These are phyloP conservation scores for Chaetophractus vellerosus DNA, from an alignment of 2,797 vertebrate species.

Conservation along the genomic window DNA sequence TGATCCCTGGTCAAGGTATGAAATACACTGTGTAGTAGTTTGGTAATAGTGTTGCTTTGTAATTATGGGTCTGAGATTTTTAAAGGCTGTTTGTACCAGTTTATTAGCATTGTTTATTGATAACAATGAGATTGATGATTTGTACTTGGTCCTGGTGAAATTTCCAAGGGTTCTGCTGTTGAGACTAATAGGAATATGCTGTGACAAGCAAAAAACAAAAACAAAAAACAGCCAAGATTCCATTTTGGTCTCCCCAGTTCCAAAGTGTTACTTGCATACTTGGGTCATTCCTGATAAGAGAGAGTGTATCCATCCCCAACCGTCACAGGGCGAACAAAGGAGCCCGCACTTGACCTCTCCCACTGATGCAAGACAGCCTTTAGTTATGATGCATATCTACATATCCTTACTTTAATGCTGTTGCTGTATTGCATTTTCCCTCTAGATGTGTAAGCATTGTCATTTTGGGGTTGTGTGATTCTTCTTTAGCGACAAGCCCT, in stretches of 20 bases:
- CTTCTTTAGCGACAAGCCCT: background rate
- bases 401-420: background rate
- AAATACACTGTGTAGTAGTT: background rate
- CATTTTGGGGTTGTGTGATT: constrained; percentile 1
- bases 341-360: background rate
- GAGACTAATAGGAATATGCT: background rate
- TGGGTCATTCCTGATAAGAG: background rate
- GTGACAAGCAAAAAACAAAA: background rate
- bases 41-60: background rate
- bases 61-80: background rate
- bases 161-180: background rate
- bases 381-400: constrained; percentile 1
- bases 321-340: background rate
- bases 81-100: background rate
- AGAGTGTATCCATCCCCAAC: background rate
- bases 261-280: background rate
- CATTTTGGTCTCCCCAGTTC: background rate
- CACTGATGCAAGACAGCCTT: constrained; percentile 32
- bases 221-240: background rate
- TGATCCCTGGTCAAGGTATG: background rate
- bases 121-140: background rate
- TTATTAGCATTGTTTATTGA: background rate
- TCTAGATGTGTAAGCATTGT: background rate
- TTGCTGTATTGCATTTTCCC: background rate
- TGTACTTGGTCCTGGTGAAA: background rate